Base-by-base conservation (phyloP, 2,888 invertebrate species). In the Diarsia brunnea region DNA sequence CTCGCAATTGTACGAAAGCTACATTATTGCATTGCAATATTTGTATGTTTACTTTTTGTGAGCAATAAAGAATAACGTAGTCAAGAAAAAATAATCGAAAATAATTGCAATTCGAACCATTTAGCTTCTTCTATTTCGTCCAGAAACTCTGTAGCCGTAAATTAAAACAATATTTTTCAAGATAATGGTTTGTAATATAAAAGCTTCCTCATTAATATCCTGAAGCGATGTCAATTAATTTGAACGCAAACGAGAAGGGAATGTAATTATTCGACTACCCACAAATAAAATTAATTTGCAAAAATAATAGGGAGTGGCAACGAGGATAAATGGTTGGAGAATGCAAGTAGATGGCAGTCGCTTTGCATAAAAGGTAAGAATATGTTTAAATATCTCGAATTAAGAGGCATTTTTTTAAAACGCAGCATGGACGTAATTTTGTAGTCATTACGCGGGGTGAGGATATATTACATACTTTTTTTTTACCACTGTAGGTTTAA, bases 191-290 rank as follows among this genome's bases (percentile, higher is more conserved):
- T 51, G 24, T 53, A 49, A 73, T 69, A 73, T 66, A 78, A 68
- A 66, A 65, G 47, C 58, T 24, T 38, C 49, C 69, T 76, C 75
- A 69, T 87, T 84, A 76, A 83, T 84, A 27, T 58, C 55, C 66
- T 73, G 61, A 75, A 87, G 73, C 69, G 73, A 58, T 79, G 75
- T 82, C 84, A 83, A 84, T 87, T 87, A 86, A 87, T 86, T 81
- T 76, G n/a, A 31, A 73, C 71, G 47, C 64, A 69, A 67, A 38
- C 12, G 61, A 68, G 68, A 69, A 74, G 73, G 31, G 72, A 53
- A 73, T 70, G 60, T 71, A 70, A 78, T 71, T 73, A 61, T 79
- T 64, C 60, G 47, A 58, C 71, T 69, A 75, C 77, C 72, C 77
- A 68, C 70, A 77, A 83, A 80, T 69, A 61, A 69, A 84, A 84